phyloP scores from a whole-genome alignment of 1,140 invertebrate species.

The Euwallacea fornicatus region DNA sequence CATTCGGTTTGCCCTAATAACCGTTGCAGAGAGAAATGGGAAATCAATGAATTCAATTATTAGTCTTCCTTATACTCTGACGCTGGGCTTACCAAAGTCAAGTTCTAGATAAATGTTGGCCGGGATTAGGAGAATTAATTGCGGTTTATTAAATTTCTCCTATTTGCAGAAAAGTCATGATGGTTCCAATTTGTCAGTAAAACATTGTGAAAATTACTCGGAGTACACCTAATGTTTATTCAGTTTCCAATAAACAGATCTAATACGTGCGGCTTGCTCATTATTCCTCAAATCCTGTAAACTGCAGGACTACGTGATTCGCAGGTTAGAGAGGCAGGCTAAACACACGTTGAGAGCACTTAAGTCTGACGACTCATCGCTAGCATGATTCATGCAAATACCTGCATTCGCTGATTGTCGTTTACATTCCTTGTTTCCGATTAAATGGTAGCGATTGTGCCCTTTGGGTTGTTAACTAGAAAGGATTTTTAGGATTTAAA shows the following conservation, averaged over 20 bases:
- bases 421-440: conserved; percentile 17
- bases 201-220: not conserved
- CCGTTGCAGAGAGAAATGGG: conserved; percentile 1
- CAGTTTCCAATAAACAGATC: conserved; percentile 9
- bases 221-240: not conserved
- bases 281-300: conserved; percentile 13
- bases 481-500: not conserved
- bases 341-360: conserved; percentile 22
- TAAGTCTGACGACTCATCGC: conserved; percentile 21
- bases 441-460: conserved; percentile 10
- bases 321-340: conserved; percentile 18
- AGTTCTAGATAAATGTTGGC: conserved; percentile 5
- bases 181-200: too few relatives aligned
- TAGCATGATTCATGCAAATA: conserved; percentile 23
- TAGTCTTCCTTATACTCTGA: not conserved
- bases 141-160: conserved; percentile 1
- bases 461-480: not conserved
- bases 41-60: conserved; percentile 18
- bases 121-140: conserved; percentile 11
- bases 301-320: conserved; percentile 15
- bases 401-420: conserved; percentile 26
- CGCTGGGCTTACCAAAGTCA: not conserved
- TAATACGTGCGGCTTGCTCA: conserved; percentile 2
- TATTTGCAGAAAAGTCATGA: too few relatives aligned
- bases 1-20: conserved; percentile 15